phyloP scores from a whole-genome alignment of 2,797 vertebrate genomes.

The Sebastes taczanowskii region DNA sequence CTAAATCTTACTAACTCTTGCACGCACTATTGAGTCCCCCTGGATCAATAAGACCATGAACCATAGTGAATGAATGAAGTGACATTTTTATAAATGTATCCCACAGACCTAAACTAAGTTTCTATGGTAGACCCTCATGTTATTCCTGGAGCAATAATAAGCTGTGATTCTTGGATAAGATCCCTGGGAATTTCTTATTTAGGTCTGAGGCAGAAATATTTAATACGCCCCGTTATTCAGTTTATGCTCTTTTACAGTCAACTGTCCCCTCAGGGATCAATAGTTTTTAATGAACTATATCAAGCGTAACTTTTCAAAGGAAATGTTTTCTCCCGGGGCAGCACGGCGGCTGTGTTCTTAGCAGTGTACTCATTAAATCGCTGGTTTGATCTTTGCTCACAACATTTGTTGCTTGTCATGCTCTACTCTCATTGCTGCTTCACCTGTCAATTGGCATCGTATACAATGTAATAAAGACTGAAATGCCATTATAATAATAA shows the following conservation, averaged over 20 bases:
- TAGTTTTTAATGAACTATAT: slow-evolving; percentile 65
- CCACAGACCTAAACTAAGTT: background rate
- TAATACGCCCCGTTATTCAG: slow-evolving; percentile 28
- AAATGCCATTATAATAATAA: background rate
- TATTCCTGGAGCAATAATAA: background rate
- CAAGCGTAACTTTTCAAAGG: slow-evolving; percentile 31
- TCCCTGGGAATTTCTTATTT: background rate
- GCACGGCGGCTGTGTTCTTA: slow-evolving; percentile 18
- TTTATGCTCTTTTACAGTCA: slow-evolving; percentile 39
- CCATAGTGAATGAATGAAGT: background rate
- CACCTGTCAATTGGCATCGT: slow-evolving; percentile 1
- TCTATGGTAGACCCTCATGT: background rate
- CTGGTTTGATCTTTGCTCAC: slow-evolving; percentile 34
- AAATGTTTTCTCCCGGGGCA: slow-evolving; percentile 41
- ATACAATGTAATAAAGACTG: background rate
- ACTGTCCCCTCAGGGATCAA: slow-evolving; percentile 61
- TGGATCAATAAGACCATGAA: background rate
- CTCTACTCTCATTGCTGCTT: slow-evolving; percentile 4
- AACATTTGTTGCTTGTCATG: slow-evolving; percentile 19
- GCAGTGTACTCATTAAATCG: slow-evolving; percentile 42
- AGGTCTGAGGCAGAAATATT: slow-evolving; percentile 23
- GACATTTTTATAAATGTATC: background rate
- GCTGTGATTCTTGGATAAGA: slow-evolving; percentile 1
- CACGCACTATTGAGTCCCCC: background rate
- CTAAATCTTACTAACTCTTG: background rate